Conservation (phyloP, 2,888 invertebrate genomes). For the Allolobophora icterica region DNA sequence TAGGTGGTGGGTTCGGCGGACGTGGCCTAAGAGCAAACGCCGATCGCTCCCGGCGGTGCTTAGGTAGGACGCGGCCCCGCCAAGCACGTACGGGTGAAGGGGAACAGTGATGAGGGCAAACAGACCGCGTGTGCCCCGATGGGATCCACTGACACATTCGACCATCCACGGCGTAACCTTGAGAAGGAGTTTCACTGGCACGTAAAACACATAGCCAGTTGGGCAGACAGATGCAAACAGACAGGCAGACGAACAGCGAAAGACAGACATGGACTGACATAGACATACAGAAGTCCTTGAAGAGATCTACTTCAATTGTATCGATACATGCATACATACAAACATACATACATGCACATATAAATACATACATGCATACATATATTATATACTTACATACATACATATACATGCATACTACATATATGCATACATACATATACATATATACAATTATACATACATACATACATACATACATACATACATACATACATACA, state of each 20-base stretch:
- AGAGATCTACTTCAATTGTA: not conserved
- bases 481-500: too few species aligned
- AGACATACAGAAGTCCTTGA: not conserved
- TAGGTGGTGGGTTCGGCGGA: not conserved
- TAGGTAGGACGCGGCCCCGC: not conserved
- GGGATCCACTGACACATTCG: constrained; percentile 1
- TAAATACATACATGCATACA: too few species aligned
- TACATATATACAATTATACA: too few species aligned
- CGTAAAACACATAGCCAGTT: constrained; percentile 24
- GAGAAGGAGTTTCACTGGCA: not conserved
- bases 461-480: too few species aligned
- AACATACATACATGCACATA: too few species aligned
- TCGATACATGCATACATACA: not conserved
- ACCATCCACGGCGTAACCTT: not conserved
- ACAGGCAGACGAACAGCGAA: not conserved
- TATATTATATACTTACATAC: too few species aligned
- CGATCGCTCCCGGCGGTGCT: not conserved
- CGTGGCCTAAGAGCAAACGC: not conserved
- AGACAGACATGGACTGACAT: not conserved
- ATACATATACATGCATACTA: too few species aligned
- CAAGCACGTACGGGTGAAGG: not conserved
- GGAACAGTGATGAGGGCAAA: not conserved
- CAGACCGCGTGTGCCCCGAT: not conserved
- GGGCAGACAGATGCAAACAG: not conserved
- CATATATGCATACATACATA: too few species aligned